phyloP scores from a whole-genome alignment of 2,797 vertebrate species.

The Numenius phaeopus region DNA sequence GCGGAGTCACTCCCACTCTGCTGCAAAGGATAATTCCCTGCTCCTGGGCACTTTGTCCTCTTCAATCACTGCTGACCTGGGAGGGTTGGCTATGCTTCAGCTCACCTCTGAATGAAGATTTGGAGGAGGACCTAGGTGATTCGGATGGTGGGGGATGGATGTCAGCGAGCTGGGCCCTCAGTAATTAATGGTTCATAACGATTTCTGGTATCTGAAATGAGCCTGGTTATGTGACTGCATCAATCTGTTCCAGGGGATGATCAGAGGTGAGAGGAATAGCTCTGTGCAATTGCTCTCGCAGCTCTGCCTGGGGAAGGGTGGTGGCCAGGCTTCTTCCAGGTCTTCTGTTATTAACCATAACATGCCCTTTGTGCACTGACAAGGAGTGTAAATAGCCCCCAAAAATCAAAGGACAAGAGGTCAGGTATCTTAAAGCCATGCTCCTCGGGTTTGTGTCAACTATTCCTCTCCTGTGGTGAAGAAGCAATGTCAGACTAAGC shows the following conservation, averaged over 20 bases:
- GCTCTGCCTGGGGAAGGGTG: background rate
- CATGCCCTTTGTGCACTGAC: background rate
- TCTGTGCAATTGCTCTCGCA: background rate
- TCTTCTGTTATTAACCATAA: background rate
- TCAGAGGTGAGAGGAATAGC: background rate
- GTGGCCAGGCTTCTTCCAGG: background rate
- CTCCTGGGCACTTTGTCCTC: background rate
- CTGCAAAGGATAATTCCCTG: background rate
- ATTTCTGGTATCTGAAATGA: background rate
- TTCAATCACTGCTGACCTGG: background rate
- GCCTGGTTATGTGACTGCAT: background rate
- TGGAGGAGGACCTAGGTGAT: background rate
- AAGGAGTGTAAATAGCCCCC: background rate
- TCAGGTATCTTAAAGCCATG: background rate
- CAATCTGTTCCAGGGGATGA: background rate
- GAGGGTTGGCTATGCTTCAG: background rate
- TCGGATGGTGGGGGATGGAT: background rate
- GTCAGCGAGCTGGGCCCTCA: background rate
- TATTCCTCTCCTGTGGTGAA: background rate
- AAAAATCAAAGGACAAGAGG: background rate
- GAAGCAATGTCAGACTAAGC: background rate
- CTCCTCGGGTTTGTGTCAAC: background rate
- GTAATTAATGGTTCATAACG: constrained; percentile 7
- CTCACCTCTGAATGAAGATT: background rate
- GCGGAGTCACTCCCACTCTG: background rate